A percentile compares a stretch with the other conserved stretches of the same genome.
These are phyloP conservation scores for Drosophila kuntzei DNA, from an alignment of 2,888 invertebrate species.

Conservation along the genomic window DNA sequence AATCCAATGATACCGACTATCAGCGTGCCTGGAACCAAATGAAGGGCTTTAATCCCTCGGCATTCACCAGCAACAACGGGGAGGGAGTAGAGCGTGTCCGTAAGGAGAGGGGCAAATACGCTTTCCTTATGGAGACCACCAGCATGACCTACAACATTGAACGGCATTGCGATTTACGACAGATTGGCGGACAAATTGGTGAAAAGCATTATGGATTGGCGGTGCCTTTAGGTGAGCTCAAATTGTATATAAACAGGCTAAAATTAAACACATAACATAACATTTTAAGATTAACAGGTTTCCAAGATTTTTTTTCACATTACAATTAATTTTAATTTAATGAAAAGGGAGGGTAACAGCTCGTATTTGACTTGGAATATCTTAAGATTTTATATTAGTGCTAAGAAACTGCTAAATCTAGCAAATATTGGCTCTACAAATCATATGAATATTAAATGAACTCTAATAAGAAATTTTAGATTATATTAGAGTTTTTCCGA, in stretches of 20 bases:
- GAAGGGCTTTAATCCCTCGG: slow-evolving; percentile 92
- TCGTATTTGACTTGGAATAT: not conserved
- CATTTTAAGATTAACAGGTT: not conserved
- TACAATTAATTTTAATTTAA: too few relatives aligned
- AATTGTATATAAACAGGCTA: not conserved
- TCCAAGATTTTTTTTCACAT: too few relatives aligned
- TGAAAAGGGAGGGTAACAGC: too few relatives aligned
- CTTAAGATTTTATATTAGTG: not conserved
- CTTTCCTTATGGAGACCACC: slow-evolving; percentile 98
- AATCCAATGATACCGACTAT: slow-evolving; percentile 93
- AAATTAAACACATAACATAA: not conserved
- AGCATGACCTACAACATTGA: slow-evolving; percentile 95
- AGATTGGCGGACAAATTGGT: slow-evolving; percentile 93
- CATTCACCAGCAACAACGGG: slow-evolving; percentile 91
- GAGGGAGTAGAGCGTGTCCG: slow-evolving; percentile 94
- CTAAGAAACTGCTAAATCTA: too few relatives aligned
- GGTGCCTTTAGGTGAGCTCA: slow-evolving; percentile 91
- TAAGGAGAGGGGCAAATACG: slow-evolving; percentile 91
- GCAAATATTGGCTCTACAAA: not conserved
- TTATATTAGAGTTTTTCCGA: too few relatives aligned
- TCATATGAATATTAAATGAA: too few relatives aligned
- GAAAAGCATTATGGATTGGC: slow-evolving; percentile 97
- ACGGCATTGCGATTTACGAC: slow-evolving; percentile 91
- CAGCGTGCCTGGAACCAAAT: slow-evolving; percentile 96
- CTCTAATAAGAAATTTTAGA: too few relatives aligned